Evolutionary conservation across 53 echinoderm and acorn worm species (phyloP).

Genomic region (Temnopleurus reevesii): DNA sequence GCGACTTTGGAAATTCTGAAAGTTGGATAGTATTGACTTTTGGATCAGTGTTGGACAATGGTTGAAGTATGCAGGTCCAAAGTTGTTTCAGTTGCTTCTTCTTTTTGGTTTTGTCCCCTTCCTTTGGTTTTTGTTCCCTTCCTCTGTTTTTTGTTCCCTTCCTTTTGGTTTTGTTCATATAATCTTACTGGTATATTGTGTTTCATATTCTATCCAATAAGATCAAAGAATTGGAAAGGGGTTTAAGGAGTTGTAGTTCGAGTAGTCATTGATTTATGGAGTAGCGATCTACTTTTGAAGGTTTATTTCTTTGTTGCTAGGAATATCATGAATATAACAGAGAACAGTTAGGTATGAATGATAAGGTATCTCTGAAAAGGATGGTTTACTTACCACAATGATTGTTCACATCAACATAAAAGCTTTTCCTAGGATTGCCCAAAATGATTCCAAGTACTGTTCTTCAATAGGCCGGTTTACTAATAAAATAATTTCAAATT

Average conservation of each 20-base stretch:
- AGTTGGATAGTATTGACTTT: constrained; percentile 43
- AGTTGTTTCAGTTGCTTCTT: neutral
- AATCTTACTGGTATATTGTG: neutral
- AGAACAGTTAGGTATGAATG: too few species aligned
- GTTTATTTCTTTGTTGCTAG: neutral
- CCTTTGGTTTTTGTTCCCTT: constrained; percentile 23
- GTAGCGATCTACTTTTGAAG: neutral
- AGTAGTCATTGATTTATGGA: too few species aligned
- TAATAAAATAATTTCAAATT: too few species aligned
- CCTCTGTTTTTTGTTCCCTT: constrained; percentile 7
- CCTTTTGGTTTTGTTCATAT: constrained; percentile 27
- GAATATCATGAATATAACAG: constrained; percentile 32
- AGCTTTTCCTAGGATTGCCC: too few species aligned
- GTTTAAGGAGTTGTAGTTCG: neutral
- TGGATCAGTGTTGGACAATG: constrained; percentile 37
- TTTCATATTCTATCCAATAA: neutral
- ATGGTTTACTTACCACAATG: too few species aligned
- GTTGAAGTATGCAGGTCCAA: constrained; percentile 28
- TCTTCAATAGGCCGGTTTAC: too few species aligned
- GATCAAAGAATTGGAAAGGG: neutral
- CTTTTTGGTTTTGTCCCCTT: constrained; percentile 24
- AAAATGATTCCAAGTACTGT: too few species aligned
- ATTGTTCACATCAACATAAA: too few species aligned
- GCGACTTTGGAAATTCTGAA: neutral
- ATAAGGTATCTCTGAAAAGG: too few species aligned